Conservation (phyloP, 1,140 invertebrate species). For the Metaphire vulgaris region DNA sequence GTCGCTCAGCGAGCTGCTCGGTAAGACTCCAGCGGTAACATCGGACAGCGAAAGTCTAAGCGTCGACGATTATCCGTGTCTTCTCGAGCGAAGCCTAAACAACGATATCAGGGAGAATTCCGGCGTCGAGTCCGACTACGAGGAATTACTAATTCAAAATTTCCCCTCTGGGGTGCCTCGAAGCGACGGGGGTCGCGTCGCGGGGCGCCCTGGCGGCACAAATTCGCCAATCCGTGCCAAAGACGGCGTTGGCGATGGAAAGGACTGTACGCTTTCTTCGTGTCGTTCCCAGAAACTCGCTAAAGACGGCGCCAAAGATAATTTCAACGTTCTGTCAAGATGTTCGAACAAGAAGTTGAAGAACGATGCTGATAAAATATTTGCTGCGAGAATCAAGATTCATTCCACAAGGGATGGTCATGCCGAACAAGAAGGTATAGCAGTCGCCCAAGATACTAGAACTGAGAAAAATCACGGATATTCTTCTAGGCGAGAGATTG, state of each 20-base stretch:
- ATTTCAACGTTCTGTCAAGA: not conserved
- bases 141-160: not conserved
- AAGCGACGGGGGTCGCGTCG: too few species aligned
- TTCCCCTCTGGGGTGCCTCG: too few species aligned
- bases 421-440: too few species aligned
- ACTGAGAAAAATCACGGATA: too few species aligned
- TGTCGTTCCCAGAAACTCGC: too few species aligned
- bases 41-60: not conserved
- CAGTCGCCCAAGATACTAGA: too few species aligned
- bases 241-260: too few species aligned
- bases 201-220: too few species aligned
- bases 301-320: too few species aligned
- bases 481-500: too few species aligned
- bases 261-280: too few species aligned
- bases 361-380: not conserved
- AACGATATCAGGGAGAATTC: not conserved
- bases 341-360: conserved; percentile 1
- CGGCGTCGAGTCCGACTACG: not conserved
- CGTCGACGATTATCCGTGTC: not conserved
- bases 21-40: not conserved
- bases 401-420: not conserved
- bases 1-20: not conserved
- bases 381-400: not conserved
- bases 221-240: too few species aligned
- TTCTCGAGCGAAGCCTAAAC: not conserved